A percentile compares a stretch with the other conserved stretches of the same genome.
These are phyloP conservation scores for Arnoldichthys spilopterus DNA, from an alignment of 2,797 vertebrate species.

Conservation along the genomic window DNA sequence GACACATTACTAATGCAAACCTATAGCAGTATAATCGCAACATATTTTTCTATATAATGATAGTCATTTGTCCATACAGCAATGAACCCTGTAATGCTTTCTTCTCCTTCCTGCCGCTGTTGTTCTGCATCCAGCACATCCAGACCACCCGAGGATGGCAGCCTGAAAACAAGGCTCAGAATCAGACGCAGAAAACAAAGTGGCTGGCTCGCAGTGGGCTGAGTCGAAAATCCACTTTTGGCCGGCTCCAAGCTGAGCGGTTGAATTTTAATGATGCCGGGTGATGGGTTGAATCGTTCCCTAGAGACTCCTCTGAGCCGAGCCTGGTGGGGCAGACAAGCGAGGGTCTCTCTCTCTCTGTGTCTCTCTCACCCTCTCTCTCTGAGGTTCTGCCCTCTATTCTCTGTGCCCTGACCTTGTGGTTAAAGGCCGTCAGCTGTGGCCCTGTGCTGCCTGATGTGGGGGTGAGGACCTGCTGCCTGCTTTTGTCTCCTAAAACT, in stretches of 20 bases:
- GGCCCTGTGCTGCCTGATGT: constrained; percentile 74
- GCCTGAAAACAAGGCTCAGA: constrained; percentile 18
- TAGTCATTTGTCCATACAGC: not conserved
- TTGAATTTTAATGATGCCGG: constrained; percentile 41
- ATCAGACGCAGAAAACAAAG: not conserved
- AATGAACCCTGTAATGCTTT: not conserved
- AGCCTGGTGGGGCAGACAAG: constrained; percentile 55
- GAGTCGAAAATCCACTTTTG: constrained; percentile 35
- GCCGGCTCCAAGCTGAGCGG: constrained; percentile 22
- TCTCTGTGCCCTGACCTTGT: constrained; percentile 74
- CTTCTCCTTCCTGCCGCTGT: not conserved
- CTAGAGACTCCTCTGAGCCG: constrained; percentile 53
- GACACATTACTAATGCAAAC: not conserved
- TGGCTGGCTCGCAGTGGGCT: not conserved
- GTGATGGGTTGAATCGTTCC: constrained; percentile 49
- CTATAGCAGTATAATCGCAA: not conserved
- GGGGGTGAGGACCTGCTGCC: constrained; percentile 74
- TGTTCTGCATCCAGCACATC: too few relatives aligned
- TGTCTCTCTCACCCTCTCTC: constrained; percentile 50
- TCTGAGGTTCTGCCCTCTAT: constrained; percentile 75
- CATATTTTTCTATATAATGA: not conserved
- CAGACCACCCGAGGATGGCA: not conserved
- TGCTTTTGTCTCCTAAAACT: constrained; percentile 70
- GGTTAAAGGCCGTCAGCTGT: constrained; percentile 82
- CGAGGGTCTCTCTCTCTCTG: not conserved